These are phyloP conservation scores for Nestor notabilis DNA, from an alignment of 2,113 vertebrate genomes.

Conservation along the genomic window DNA sequence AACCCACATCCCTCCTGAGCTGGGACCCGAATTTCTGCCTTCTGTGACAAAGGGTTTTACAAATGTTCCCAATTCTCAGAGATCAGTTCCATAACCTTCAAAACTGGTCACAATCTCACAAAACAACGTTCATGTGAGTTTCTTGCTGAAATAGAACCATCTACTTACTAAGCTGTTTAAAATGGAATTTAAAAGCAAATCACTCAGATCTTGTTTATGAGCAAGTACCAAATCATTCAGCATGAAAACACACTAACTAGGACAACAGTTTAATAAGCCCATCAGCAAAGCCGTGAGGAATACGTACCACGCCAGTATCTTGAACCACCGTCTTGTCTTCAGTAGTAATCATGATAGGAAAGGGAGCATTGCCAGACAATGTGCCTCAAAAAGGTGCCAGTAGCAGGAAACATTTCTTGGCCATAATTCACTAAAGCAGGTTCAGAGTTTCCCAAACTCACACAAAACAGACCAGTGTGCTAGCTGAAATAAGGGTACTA, in stretches of 20 bases:
- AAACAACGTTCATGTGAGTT: background rate
- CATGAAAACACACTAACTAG: background rate
- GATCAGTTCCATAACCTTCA: background rate
- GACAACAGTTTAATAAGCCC: background rate
- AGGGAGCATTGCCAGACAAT: background rate
- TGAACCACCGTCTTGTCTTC: background rate
- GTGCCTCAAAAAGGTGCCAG: background rate
- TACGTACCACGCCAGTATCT: conserved; percentile 6
- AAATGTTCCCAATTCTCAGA: background rate
- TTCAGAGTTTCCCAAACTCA: background rate
- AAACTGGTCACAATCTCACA: background rate
- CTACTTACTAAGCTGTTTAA: background rate
- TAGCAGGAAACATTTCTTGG: background rate
- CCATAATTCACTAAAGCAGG: background rate
- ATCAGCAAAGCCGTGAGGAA: background rate
- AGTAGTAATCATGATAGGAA: background rate
- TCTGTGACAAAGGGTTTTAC: background rate
- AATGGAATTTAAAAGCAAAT: background rate
- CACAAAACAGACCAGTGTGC: background rate
- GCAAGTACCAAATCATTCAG: background rate
- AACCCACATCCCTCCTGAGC: background rate
- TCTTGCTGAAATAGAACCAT: background rate
- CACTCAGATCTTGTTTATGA: background rate
- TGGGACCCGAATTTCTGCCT: background rate
- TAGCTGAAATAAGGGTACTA: background rate